Evolutionary conservation across 2,113 vertebrate species (phyloP).

Genomic region (Notarius quadriscutis): DNA sequence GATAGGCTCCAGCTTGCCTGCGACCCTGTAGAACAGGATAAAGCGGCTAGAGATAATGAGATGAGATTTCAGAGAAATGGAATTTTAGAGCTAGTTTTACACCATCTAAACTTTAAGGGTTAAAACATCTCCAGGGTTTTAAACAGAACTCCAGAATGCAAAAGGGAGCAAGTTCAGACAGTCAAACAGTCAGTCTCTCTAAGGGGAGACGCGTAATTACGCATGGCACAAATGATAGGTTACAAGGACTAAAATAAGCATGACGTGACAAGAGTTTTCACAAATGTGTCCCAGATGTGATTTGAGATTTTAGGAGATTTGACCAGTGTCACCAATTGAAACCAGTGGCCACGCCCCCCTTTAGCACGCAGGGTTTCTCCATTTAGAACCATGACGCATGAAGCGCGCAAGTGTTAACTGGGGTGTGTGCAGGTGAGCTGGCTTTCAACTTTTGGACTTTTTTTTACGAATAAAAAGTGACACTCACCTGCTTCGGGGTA

Average conservation of each 20-base stretch:
- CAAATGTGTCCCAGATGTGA: neutral
- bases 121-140: neutral
- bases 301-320: neutral
- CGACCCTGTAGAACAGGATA: no score
- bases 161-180: no score
- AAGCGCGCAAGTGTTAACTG: neutral
- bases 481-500: conserved; percentile 90
- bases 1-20: no score
- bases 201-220: neutral
- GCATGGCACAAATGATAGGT: neutral
- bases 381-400: neutral
- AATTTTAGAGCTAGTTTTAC: neutral
- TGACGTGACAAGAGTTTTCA: neutral
- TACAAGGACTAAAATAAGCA: neutral
- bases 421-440: neutral
- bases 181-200: no score
- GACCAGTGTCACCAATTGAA: neutral
- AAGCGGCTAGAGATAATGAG: no score
- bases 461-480: neutral
- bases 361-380: neutral
- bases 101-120: neutral
- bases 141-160: neutral
- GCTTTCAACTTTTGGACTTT: neutral
- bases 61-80: no score
- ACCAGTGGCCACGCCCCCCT: neutral